Evolutionary conservation across 2,797 vertebrate species (phyloP).

Genomic region (Delichon dasypus): DNA sequence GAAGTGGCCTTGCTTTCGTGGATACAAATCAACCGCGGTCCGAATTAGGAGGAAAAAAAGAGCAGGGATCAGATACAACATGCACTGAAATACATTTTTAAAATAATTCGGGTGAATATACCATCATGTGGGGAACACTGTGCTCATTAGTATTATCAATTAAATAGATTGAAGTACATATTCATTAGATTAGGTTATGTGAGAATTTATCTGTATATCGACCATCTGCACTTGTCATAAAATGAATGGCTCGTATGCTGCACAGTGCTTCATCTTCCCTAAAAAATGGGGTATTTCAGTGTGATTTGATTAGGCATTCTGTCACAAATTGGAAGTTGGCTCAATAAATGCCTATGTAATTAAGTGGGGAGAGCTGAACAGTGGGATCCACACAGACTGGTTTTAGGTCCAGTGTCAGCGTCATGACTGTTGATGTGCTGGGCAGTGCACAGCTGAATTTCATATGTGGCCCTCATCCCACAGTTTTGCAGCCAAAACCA

Average conservation of each 20-base stretch:
- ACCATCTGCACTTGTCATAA: conserved; percentile 12
- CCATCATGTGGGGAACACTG: background rate
- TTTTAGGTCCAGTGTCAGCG: background rate
- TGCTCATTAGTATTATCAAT: background rate
- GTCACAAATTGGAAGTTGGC: background rate
- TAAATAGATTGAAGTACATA: background rate
- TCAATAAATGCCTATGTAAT: background rate
- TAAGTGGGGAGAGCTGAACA: background rate
- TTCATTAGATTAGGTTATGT: background rate
- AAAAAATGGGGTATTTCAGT: background rate
- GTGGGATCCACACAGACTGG: background rate
- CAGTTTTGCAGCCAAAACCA: background rate
- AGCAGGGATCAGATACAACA: background rate
- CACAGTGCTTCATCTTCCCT: background rate
- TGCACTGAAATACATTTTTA: background rate
- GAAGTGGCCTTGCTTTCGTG: no score
- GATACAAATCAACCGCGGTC: no score
- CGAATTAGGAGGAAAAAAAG: accelerated
- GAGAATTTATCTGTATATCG: background rate
- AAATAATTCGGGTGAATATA: background rate
- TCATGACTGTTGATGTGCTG: background rate
- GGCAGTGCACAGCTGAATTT: background rate
- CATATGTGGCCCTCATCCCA: accelerated
- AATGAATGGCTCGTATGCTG: background rate
- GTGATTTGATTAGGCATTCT: background rate